These are phyloP conservation scores for Drosophila aff. DNA, from an alignment of 1,140 invertebrate species.

Conservation along the genomic window DNA sequence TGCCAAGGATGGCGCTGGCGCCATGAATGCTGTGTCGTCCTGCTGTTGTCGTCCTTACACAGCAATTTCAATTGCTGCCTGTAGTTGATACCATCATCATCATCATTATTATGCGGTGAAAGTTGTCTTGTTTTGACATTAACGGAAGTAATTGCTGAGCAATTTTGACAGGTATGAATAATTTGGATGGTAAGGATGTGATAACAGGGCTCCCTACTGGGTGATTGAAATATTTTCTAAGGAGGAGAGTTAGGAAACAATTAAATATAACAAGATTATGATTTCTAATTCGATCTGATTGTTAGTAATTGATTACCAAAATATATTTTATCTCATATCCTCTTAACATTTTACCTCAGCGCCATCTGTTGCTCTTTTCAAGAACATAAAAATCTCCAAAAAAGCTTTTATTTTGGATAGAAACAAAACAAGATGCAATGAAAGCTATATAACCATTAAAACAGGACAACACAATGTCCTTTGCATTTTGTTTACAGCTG, in stretches of 20 bases:
- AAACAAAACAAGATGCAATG: background rate
- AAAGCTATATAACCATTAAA: slow-evolving; percentile 21
- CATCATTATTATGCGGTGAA: slow-evolving; percentile 50
- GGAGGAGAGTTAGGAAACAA: fast-evolving
- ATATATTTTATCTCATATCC: background rate
- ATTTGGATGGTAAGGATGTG: background rate
- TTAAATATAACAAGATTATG: no score
- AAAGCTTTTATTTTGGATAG: slow-evolving; percentile 15
- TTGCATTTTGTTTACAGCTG: slow-evolving; percentile 5
- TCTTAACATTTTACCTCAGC: background rate
- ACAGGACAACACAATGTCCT: slow-evolving; percentile 5
- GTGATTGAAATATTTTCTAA: background rate
- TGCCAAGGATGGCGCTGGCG: slow-evolving; percentile 12
- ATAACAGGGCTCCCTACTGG: background rate
- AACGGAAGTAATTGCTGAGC: slow-evolving; percentile 34
- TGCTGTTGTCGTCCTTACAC: slow-evolving; percentile 14
- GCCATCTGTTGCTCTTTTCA: slow-evolving; percentile 38
- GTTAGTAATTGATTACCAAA: background rate
- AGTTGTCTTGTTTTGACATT: slow-evolving; percentile 41
- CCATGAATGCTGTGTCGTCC: slow-evolving; percentile 15
- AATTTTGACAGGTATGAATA: slow-evolving; percentile 34
- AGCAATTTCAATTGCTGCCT: slow-evolving; percentile 47
- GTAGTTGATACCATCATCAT: slow-evolving; percentile 38
- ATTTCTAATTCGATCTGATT: background rate
- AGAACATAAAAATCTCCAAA: slow-evolving; percentile 36